Conservation (phyloP, 2,888 invertebrate genomes). For the Rhogogaster chlorosoma region DNA sequence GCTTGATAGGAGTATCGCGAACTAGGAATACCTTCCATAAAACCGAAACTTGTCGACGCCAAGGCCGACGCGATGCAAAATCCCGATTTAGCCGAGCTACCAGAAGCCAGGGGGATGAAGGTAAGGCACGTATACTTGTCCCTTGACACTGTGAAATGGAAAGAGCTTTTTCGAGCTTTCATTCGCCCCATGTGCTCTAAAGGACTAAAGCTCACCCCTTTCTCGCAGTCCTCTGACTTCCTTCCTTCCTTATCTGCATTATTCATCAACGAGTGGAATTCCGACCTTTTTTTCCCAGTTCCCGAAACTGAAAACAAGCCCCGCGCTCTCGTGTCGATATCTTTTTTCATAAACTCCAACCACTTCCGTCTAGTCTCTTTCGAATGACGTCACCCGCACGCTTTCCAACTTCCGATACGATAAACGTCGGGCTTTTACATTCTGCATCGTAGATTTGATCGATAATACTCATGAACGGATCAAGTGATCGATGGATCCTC, state of each 20-base stretch:
- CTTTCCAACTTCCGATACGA: background rate
- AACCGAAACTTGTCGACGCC: background rate
- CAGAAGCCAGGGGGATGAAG: conserved; percentile 9
- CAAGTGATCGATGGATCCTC: background rate
- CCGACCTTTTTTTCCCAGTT: background rate
- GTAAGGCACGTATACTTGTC: conserved; percentile 32
- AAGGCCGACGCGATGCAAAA: background rate
- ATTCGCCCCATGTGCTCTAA: background rate
- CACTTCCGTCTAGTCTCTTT: background rate
- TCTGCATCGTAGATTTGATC: background rate
- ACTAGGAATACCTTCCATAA: background rate
- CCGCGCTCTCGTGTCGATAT: background rate
- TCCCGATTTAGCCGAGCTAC: background rate
- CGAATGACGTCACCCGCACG: background rate
- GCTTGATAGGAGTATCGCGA: background rate
- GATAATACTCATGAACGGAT: background rate
- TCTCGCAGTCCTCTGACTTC: background rate
- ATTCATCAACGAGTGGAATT: conserved; percentile 5
- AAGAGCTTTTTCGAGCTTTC: background rate
- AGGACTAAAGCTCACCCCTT: background rate
- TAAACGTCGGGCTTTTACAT: background rate
- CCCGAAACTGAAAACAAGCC: background rate
- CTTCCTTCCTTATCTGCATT: background rate
- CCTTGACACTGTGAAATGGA: conserved; percentile 3
- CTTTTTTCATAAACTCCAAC: background rate